A percentile compares a stretch with the other conserved stretches of the same genome.
These are phyloP conservation scores for Myopa tessellatipennis DNA, from an alignment of 2,888 invertebrate species.

Conservation along the genomic window DNA sequence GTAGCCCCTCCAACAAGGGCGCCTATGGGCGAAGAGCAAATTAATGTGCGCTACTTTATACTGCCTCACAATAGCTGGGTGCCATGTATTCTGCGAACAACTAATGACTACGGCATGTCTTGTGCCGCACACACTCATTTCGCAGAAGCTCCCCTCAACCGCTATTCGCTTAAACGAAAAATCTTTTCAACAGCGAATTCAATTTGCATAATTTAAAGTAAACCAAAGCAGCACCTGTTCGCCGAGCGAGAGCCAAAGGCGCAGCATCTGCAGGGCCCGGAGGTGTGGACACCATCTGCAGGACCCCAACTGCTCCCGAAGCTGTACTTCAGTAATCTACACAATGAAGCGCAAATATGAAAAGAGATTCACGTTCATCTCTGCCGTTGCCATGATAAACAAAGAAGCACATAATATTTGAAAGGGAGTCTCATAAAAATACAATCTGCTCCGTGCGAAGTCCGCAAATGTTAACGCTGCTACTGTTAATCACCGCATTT, in stretches of 20 bases:
- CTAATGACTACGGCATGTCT: not conserved
- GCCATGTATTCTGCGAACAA: not conserved
- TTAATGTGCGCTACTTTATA: not conserved
- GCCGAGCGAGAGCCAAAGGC: not conserved
- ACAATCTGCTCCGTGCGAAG: not conserved
- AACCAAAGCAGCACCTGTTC: slow-evolving; percentile 34
- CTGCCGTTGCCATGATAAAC: not conserved
- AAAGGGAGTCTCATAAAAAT: not conserved
- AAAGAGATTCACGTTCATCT: not conserved
- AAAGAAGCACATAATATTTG: not conserved
- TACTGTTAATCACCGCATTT: no score
- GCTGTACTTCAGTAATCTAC: slow-evolving; percentile 16
- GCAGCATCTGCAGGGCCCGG: not conserved
- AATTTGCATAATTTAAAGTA: slow-evolving; percentile 46
- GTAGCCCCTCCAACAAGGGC: no score
- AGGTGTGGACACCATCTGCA: not conserved
- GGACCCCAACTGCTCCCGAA: not conserved
- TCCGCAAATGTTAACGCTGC: not conserved
- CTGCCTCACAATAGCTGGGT: not conserved
- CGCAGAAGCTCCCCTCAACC: not conserved
- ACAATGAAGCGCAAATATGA: slow-evolving; percentile 15
- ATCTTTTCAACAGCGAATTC: slow-evolving; percentile 43
- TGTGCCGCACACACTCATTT: not conserved
- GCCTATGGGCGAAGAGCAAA: not conserved
- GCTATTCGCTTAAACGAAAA: slow-evolving; percentile 24